Evolutionary conservation across 2,797 vertebrate species (phyloP), one percentile per base, ranked within the genome.

Genomic region (Lacerta agilis): DNA sequence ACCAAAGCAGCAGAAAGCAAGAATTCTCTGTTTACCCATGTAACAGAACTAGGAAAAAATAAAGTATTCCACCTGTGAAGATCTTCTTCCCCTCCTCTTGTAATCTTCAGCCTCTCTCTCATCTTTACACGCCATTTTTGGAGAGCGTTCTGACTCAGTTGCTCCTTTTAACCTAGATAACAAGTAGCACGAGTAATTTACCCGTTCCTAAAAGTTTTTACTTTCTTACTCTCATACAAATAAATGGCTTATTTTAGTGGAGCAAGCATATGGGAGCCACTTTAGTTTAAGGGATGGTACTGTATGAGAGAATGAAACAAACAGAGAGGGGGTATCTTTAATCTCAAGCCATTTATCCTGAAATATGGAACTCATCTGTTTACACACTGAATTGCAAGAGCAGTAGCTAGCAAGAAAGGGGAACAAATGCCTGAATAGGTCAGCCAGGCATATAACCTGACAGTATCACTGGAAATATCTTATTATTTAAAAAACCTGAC

Each of bases 81-180:
- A 95, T 90, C 95, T 93, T 94, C 95, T 95, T 93, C 95, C 95
- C 92, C 95, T 96, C 91, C 95, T 95, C 94, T 96, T 96, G 92
- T 95, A 96, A 92, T 96, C 95, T 81, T 96, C 95, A 87, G 92
- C 93, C 8, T 96, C 95, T 85, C 95, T 95, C 75, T 96, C 95
- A 78, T 95, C 95, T 83, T 95, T 96, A 88, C 95, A 69, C 89
- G 95, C 94, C 95, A 96, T 96, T 95, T 95, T 95, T 90, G 88
- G 91, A 94, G 91, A 79, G 88, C 86, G 93, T 88, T 94, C 89
- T 91, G 95, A 92, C 90, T 94, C 93, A 79, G 93, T 87, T 90
- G 94, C 82, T 94, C 92, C 91, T 91, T 94, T 88, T 94, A 91
- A 92, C 92, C 91, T 94, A 94, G 93, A 88, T 93, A 95, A 95